Conservation (phyloP, 2,888 invertebrate genomes). For the Zhuqinia jingwanae region DNA sequence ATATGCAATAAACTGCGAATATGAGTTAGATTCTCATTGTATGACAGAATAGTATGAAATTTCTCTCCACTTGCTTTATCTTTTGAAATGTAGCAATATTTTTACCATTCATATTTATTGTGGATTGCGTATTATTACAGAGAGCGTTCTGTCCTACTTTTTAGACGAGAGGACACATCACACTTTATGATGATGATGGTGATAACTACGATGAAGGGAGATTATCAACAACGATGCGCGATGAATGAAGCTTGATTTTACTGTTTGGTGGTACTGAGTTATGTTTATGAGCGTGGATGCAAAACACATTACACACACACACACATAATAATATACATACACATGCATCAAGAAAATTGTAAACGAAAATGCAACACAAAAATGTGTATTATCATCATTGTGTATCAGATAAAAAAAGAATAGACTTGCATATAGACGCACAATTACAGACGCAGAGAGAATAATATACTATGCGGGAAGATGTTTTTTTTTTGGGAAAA, state of each 20-base stretch:
- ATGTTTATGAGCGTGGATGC: background rate
- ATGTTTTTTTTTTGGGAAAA: no score
- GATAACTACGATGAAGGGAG: conserved; percentile 46
- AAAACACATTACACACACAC: background rate
- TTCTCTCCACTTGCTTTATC: conserved; percentile 21
- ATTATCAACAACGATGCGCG: conserved; percentile 32
- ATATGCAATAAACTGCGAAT: background rate
- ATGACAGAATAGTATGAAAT: conserved; percentile 15
- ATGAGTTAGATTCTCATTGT: conserved; percentile 10
- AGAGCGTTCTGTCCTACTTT: conserved; percentile 60
- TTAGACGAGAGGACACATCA: conserved; percentile 57
- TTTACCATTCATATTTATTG: conserved; percentile 54
- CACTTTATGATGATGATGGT: conserved; percentile 16
- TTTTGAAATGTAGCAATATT: conserved; percentile 51
- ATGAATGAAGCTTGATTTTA: conserved; percentile 28
- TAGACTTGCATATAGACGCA: no score
- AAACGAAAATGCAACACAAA: background rate
- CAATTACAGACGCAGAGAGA: background rate
- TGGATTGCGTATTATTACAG: conserved; percentile 35
- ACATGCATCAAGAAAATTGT: conserved; percentile 11
- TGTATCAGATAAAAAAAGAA: background rate
- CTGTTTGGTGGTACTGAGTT: background rate
- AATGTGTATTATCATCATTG: background rate
- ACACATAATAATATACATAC: background rate
- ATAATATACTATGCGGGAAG: background rate